Base-by-base conservation (phyloP, 2,888 invertebrate genomes). In the Napeogenes inachia region DNA sequence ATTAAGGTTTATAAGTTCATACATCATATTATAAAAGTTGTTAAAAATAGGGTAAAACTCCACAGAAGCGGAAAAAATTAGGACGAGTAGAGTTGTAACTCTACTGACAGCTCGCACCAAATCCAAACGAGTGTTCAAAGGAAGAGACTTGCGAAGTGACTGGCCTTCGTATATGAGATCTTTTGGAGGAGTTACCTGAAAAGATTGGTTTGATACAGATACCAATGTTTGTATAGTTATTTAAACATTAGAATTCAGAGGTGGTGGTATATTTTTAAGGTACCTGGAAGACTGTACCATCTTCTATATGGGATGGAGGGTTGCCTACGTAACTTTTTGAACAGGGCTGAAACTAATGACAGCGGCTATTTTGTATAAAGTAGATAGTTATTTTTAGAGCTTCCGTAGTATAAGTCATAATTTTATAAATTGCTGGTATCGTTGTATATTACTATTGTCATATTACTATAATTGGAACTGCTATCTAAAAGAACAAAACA, bases 241-340 rank as follows among this genome's bases (percentile, higher is more conserved):
- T 2, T 12, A 50, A 30, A 30, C 5, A 4, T 50, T 6, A n/a
- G 2, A 10, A 10, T 42, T 12, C 42, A 10, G 10, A 42, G 50
- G 8, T 10, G 6, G 4, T 30, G 21, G 3, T 10, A 50, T 50
- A 47, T 50, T 50, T 50, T 30, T 30, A 10, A 10, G 8, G 61
- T 82, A 89, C 89, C 89, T 88, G 76, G 75, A 89, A 89, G 59
- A 82, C 86, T 67, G 81, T 74, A 46, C 87, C 88, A 45, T 79
- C 70, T 68, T 89, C 88, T 61, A 89, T 78, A 50, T 74, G 73
- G 33, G 85, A 78, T 2, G 87, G 85, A 35, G 68, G 57, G 65
- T 68, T 63, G 63, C 68, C 73, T 55, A 62, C 42, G 42, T 65
- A 65, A 59, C 63, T 66, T 66, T 76, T 72, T 59, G 77, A 69